Base-by-base conservation (phyloP, 2,797 vertebrate genomes). In the Sphaeramia orbicularis region DNA sequence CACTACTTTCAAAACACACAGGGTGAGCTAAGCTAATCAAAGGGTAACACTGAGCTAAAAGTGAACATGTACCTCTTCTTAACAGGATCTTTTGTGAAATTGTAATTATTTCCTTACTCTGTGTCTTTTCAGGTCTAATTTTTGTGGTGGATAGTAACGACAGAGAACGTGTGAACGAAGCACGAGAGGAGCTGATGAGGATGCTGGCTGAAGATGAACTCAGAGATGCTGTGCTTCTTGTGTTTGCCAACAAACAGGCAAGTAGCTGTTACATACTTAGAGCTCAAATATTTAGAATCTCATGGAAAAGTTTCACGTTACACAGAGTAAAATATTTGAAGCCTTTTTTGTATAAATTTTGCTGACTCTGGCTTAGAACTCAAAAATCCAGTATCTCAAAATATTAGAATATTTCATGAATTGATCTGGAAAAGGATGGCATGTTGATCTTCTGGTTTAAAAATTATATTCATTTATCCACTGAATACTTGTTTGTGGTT, bases 61-160 rank as follows among this genome's bases (percentile, higher is more conserved):
- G 21, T 24, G 6, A n/a, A 38, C n/a, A 11, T 40, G 49, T 45
- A 48, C 15, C 27, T 61, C 13, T n/a, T 37, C 16, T 37, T 49
- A 51, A 30, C 57, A 45, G 9, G 30, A 7, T 32, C 8, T 32
- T 32, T 3, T 7, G 30, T 32, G 27, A 49, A 36, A 40, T 37
- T 21, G 37, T 24, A 1, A 15, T 47, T 27, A 6, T 35, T 13
- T 32, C 7, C 16, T 4, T 36, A 10, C 49, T 6, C 8, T 58
- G 32, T 19, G 62, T 18, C 10, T 49, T 63, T 67, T 18, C 68
- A 95, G 97, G 97, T 76, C 92, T 99, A 78, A 99, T 99, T 88
- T 99, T 99, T 73, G 97, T 99, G 91, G 97, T 99, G 76, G 97
- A 99, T 93, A 99, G 97, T 82, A 99, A 99, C 5, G 97, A 99